Percentiles rank a stretch among this genome's conserved stretches.
These are phyloP conservation scores for Echinops telfairi DNA, from an alignment of 2,113 vertebrate genomes.

Conservation along the genomic window DNA sequence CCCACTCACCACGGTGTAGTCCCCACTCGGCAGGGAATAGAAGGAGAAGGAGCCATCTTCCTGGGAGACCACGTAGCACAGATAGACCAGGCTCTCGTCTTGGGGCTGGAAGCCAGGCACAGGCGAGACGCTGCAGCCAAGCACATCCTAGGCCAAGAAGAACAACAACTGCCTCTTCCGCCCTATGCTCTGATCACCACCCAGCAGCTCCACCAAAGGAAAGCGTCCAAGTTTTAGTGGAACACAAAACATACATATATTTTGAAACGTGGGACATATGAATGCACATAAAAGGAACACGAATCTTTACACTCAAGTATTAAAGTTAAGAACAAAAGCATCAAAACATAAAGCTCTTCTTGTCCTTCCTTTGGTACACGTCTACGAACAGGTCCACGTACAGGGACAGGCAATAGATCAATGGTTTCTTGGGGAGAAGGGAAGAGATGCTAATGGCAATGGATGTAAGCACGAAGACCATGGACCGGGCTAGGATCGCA, in stretches of 20 bases:
- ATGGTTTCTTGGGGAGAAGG: too few relatives aligned
- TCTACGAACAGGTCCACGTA: too few relatives aligned
- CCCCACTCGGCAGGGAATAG: conserved; percentile 94
- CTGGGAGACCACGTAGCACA: conserved; percentile 93
- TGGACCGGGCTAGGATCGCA: too few relatives aligned
- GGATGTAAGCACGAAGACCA: too few relatives aligned
- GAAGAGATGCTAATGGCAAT: too few relatives aligned
- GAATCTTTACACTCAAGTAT: neutral
- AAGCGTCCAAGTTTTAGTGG: neutral
- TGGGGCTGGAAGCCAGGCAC: conserved; percentile 91
- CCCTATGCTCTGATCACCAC: neutral
- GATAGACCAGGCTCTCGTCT: conserved; percentile 90
- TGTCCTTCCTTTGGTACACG: too few relatives aligned
- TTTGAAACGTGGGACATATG: neutral
- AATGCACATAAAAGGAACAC: neutral
- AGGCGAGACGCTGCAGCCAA: conserved; percentile 91
- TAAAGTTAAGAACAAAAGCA: conserved; percentile 7
- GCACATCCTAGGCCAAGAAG: conserved; percentile 88
- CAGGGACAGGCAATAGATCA: too few relatives aligned
- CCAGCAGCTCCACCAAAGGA: neutral
- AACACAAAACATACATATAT: neutral
- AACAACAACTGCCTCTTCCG: neutral
- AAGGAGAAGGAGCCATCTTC: conserved; percentile 96
- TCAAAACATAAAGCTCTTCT: too few relatives aligned
- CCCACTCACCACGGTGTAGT: conserved; percentile 94